A percentile compares a stretch with the other conserved stretches of the same genome.
phyloP scores from a whole-genome alignment of 92 coral and sea anemone genomes.

The Siderastrea siderea region DNA sequence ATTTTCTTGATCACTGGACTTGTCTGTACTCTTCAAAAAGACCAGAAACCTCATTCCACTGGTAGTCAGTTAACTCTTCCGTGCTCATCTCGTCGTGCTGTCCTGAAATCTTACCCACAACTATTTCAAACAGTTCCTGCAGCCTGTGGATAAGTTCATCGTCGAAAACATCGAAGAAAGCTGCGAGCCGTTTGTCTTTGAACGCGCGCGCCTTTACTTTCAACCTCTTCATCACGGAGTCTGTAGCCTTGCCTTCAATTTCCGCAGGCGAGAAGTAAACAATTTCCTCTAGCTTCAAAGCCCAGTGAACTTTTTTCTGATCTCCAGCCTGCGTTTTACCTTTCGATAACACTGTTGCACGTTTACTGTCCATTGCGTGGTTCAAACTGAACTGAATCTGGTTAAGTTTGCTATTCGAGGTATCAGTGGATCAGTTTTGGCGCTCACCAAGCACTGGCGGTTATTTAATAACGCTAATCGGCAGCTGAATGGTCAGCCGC shows the following conservation, averaged over 20 bases:
- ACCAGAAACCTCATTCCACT: slow-evolving; percentile 66
- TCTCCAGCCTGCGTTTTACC: background rate
- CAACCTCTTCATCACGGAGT: slow-evolving; percentile 1
- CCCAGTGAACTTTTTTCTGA: slow-evolving; percentile 61
- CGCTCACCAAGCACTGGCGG: no score
- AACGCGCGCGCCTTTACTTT: background rate
- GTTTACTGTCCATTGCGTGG: background rate
- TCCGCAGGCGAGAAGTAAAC: slow-evolving; percentile 35
- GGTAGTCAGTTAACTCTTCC: background rate
- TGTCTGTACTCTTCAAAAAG: slow-evolving; percentile 20
- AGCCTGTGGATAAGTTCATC: background rate
- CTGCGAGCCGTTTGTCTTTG: background rate
- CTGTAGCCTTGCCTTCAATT: background rate
- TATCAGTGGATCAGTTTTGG: no score
- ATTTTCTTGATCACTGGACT: no score
- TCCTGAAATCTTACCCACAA: background rate
- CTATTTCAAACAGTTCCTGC: background rate
- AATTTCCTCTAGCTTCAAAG: slow-evolving; percentile 68
- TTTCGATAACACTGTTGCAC: background rate
- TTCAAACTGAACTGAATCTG: no score
- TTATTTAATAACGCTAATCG: no score
- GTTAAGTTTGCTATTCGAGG: no score
- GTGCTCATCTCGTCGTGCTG: background rate
- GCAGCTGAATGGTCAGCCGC: no score
- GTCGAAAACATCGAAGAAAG: background rate